Evolutionary conservation across 2,797 vertebrate genomes (phyloP).

Genomic region (Spheniscus humboldti): DNA sequence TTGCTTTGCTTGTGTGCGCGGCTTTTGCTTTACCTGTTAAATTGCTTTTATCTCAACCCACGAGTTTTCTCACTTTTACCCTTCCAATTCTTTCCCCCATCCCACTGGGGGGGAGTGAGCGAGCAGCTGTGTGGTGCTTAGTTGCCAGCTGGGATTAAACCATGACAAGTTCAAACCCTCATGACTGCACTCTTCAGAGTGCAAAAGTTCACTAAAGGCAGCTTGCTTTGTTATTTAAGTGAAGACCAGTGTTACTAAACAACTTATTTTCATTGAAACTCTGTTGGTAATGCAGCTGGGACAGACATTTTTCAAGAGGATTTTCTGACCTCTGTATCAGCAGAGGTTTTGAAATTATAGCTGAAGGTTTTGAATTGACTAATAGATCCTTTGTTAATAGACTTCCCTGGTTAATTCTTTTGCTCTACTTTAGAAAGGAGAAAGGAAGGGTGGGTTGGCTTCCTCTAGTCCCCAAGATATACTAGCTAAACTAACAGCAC

Average conservation of each 20-base stretch:
- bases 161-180: neutral
- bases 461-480: neutral
- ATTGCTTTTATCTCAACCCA: too few species aligned
- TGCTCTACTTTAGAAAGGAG: neutral
- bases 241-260: neutral
- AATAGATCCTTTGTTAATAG: neutral
- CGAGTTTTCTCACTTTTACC: too few species aligned
- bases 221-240: neutral
- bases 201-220: neutral
- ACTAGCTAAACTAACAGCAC: neutral
- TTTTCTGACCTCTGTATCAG: neutral
- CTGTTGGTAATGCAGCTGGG: neutral
- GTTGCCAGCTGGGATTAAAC: too few species aligned
- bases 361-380: neutral
- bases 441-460: neutral
- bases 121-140: too few species aligned
- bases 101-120: too few species aligned
- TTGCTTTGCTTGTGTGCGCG: too few species aligned
- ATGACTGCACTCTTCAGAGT: neutral
- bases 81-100: too few species aligned
- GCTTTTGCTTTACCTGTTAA: too few species aligned
- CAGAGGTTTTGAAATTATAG: neutral
- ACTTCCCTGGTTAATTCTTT: neutral
- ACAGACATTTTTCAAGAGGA: neutral
- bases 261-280: neutral